Evolutionary conservation across 1,140 invertebrate species (phyloP).

Genomic region (Mizuhopecten yessoensis): DNA sequence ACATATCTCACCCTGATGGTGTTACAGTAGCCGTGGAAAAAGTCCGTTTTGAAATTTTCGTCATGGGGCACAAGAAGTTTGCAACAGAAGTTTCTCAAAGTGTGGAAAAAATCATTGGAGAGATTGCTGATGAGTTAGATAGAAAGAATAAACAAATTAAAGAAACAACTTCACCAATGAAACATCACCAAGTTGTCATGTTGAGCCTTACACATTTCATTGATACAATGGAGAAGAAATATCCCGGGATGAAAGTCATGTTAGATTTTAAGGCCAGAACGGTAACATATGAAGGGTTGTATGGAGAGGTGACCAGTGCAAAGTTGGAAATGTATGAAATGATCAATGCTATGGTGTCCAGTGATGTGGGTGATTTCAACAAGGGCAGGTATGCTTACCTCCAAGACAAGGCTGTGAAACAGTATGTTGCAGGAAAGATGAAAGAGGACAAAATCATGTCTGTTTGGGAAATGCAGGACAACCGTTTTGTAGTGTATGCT

Average conservation of each 20-base stretch:
- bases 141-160: slow-evolving; percentile 41
- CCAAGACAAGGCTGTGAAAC: slow-evolving; percentile 42
- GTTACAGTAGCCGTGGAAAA: slow-evolving; percentile 44
- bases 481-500: slow-evolving; percentile 55
- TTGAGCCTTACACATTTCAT: slow-evolving; percentile 56
- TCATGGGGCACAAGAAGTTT: background rate
- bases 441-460: slow-evolving; percentile 53
- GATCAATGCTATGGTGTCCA: slow-evolving; percentile 13
- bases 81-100: slow-evolving; percentile 44
- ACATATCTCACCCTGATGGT: slow-evolving; percentile 29
- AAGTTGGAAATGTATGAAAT: slow-evolving; percentile 62
- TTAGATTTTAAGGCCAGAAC: slow-evolving; percentile 50
- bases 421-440: slow-evolving; percentile 53
- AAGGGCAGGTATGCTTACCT: slow-evolving; percentile 49
- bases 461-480: slow-evolving; percentile 60
- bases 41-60: slow-evolving; percentile 12
- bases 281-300: slow-evolving; percentile 62
- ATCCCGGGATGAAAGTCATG: slow-evolving; percentile 56
- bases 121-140: slow-evolving; percentile 41
- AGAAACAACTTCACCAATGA: slow-evolving; percentile 38
- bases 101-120: slow-evolving; percentile 44
- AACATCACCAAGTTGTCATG: slow-evolving; percentile 54
- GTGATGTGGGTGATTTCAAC: slow-evolving; percentile 43
- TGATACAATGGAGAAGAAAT: slow-evolving; percentile 55
- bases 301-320: slow-evolving; percentile 55